phyloP scores from a whole-genome alignment of 23 tunicate genomes.

The Trididemnum nubilum region DNA sequence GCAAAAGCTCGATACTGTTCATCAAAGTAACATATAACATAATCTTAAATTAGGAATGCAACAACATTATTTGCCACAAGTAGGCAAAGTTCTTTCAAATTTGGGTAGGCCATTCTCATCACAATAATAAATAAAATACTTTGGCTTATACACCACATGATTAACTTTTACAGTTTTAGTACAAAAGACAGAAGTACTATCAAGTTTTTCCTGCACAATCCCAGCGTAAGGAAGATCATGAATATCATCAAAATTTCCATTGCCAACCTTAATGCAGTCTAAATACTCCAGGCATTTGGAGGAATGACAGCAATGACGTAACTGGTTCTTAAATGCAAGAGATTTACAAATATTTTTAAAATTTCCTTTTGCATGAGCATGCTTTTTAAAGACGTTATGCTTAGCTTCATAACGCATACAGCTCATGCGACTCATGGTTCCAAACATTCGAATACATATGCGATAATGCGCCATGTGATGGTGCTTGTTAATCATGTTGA shows the following conservation, averaged over 20 bases:
- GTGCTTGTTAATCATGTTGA: slow-evolving; percentile 22
- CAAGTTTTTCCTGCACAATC: not conserved
- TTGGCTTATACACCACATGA: slow-evolving; percentile 5
- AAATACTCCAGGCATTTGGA: not conserved
- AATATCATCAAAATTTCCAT: not conserved
- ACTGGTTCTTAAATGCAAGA: slow-evolving; percentile 9
- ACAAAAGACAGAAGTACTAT: not conserved
- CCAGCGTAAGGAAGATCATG: not conserved
- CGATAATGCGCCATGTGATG: slow-evolving; percentile 34
- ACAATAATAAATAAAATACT: slow-evolving; percentile 10
- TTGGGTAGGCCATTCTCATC: not conserved
- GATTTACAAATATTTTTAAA: slow-evolving; percentile 15
- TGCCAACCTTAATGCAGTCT: not conserved
- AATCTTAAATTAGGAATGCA: not conserved
- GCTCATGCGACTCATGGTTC: slow-evolving; percentile 27
- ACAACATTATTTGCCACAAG: not conserved
- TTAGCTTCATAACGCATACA: slow-evolving; percentile 42
- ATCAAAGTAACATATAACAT: not conserved
- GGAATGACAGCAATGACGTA: not conserved
- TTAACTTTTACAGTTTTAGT: not conserved
- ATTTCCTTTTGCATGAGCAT: slow-evolving; percentile 26
- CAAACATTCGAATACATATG: slow-evolving; percentile 28
- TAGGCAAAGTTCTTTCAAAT: not conserved
- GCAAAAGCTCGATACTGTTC: not conserved
- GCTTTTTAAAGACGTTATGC: slow-evolving; percentile 30